phyloP scores from a whole-genome alignment of 2,797 vertebrate genomes.

The Xerus rutilus region DNA sequence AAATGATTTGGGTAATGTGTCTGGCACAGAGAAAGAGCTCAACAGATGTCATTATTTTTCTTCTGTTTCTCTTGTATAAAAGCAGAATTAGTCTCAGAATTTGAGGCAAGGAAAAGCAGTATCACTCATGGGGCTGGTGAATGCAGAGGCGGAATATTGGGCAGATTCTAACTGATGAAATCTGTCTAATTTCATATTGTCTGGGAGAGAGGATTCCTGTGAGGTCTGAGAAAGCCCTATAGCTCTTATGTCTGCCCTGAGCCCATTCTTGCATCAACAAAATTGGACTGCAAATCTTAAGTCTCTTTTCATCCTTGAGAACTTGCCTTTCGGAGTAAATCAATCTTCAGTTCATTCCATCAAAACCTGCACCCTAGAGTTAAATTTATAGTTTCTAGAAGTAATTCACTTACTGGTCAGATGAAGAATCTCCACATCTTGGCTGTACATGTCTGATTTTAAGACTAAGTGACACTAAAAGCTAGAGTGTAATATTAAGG shows the following conservation, averaged over 20 bases:
- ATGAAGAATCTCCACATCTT: background rate
- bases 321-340: conserved; percentile 19
- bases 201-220: background rate
- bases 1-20: background rate
- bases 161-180: background rate
- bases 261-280: background rate
- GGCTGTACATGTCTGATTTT: conserved; percentile 24
- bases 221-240: background rate
- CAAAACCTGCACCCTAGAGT: background rate
- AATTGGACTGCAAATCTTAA: background rate
- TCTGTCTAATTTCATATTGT: background rate
- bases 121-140: background rate
- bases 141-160: background rate
- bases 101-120: background rate
- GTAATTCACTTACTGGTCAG: background rate
- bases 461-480: conserved; percentile 52
- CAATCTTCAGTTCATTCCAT: conserved; percentile 18
- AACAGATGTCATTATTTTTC: background rate
- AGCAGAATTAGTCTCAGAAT: conserved; percentile 22
- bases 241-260: background rate
- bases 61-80: conserved; percentile 40
- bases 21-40: conserved; percentile 11
- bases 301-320: conserved; percentile 12
- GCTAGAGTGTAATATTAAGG: conserved; percentile 1
- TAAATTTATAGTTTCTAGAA: conserved; percentile 44